Evolutionary conservation across 2,113 vertebrate genomes (phyloP).

Genomic region (Hippocampus abdominalis): DNA sequence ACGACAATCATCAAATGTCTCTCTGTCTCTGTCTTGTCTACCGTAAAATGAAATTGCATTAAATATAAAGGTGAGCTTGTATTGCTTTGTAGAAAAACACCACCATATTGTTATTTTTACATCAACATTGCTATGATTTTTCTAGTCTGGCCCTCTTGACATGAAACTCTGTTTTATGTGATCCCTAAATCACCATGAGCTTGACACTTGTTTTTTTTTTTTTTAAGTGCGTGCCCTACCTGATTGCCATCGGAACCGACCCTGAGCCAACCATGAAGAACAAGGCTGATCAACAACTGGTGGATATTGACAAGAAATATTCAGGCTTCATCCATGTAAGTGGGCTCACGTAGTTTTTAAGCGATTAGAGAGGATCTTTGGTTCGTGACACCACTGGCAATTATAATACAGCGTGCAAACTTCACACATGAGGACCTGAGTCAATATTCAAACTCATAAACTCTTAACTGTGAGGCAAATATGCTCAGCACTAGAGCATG

Average conservation of each 20-base stretch:
- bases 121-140: too few relatives aligned
- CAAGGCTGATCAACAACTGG: conserved; percentile 93
- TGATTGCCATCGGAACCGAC: conserved; percentile 98
- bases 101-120: too few relatives aligned
- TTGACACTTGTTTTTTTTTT: background rate
- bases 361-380: background rate
- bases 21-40: too few relatives aligned
- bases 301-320: conserved; percentile 99
- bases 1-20: too few relatives aligned
- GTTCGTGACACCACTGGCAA: background rate
- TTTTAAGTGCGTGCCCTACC: conserved; percentile 91
- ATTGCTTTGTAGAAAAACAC: too few relatives aligned
- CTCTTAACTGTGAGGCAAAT: background rate
- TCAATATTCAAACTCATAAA: too few relatives aligned
- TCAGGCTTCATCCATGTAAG: conserved; percentile 97
- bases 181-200: too few relatives aligned
- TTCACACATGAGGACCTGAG: background rate
- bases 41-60: too few relatives aligned
- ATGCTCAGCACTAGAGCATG: background rate
- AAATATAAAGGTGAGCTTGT: too few relatives aligned
- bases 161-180: too few relatives aligned
- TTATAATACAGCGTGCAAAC: background rate
- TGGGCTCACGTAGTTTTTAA: conserved; percentile 18
- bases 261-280: conserved; percentile 97
- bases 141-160: too few relatives aligned